Evolutionary conservation across 2,888 invertebrate genomes (phyloP).

Genomic region (Enchytraeus crypticus): DNA sequence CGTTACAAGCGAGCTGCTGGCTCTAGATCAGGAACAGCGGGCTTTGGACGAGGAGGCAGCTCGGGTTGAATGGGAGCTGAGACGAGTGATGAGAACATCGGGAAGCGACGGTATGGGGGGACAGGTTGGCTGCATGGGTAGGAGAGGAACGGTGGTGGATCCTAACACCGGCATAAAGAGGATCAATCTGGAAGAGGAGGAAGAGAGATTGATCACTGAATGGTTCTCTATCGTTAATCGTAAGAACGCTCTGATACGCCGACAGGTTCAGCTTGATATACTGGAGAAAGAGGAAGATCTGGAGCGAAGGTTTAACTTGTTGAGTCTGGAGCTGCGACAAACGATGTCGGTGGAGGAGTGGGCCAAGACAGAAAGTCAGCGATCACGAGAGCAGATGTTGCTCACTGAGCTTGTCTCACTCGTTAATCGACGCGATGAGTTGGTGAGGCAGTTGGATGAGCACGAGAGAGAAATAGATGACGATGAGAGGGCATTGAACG

Average conservation of each 20-base stretch:
- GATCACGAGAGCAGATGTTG: conserved; percentile 73
- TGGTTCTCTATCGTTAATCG: conserved; percentile 82
- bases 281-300: conserved; percentile 87
- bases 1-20: conserved; percentile 80
- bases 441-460: conserved; percentile 90
- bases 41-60: conserved; percentile 65
- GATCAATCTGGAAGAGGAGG: not conserved
- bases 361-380: conserved; percentile 87
- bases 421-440: conserved; percentile 87
- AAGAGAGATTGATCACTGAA: conserved; percentile 49
- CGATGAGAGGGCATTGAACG: conserved; percentile 5
- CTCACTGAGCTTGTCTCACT: conserved; percentile 81
- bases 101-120: too few species aligned
- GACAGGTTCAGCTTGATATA: conserved; percentile 95
- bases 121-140: too few species aligned
- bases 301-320: conserved; percentile 75
- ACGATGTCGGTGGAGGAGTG: conserved; percentile 91
- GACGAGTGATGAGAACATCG: conserved; percentile 10
- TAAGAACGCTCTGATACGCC: conserved; percentile 82
- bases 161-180: too few species aligned
- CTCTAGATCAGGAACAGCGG: conserved; percentile 77
- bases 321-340: conserved; percentile 77
- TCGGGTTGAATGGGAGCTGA: conserved; percentile 8
- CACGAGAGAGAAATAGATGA: conserved; percentile 72
- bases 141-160: too few species aligned